These are phyloP conservation scores for Ptychodera flava DNA, from an alignment of 35 echinoderm and acorn worm genomes.

Conservation along the genomic window DNA sequence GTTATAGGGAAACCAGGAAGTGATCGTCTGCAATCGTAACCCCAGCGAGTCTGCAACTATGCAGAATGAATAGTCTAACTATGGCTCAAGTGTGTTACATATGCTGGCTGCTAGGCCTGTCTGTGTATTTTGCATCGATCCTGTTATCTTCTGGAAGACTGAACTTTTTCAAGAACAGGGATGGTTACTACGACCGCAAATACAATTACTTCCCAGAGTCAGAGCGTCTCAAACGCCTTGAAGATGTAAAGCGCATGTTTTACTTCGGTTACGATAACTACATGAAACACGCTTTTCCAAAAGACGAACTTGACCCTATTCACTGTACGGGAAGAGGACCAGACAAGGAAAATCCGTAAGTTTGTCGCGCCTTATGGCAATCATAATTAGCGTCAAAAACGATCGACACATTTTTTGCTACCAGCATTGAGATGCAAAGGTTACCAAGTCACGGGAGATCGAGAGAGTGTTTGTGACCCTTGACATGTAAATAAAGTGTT, in stretches of 20 bases:
- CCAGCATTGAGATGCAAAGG: too few species aligned
- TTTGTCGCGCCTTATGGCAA: not conserved
- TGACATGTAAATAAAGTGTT: too few species aligned
- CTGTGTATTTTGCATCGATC: not conserved
- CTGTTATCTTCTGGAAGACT: not conserved
- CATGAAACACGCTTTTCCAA: slow-evolving; percentile 75
- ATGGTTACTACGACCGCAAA: slow-evolving; percentile 55
- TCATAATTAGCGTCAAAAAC: slow-evolving; percentile 18
- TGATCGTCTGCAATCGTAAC: not conserved
- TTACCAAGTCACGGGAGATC: too few species aligned
- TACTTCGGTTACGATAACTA: slow-evolving; percentile 96
- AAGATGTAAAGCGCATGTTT: slow-evolving; percentile 81
- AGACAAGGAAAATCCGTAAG: slow-evolving; percentile 89
- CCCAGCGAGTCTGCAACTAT: too few species aligned
- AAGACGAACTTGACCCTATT: slow-evolving; percentile 94
- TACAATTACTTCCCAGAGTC: slow-evolving; percentile 73
- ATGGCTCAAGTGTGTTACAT: not conserved
- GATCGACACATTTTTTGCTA: too few species aligned
- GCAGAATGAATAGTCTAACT: not conserved
- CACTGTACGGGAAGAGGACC: slow-evolving; percentile 84
- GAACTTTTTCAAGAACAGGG: not conserved
- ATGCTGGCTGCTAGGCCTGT: not conserved
- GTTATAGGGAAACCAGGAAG: not conserved
- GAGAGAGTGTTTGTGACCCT: too few species aligned
- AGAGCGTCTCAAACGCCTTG: slow-evolving; percentile 59